Conservation (phyloP, 2,888 invertebrate genomes). For the Chymomyza procnemis region DNA sequence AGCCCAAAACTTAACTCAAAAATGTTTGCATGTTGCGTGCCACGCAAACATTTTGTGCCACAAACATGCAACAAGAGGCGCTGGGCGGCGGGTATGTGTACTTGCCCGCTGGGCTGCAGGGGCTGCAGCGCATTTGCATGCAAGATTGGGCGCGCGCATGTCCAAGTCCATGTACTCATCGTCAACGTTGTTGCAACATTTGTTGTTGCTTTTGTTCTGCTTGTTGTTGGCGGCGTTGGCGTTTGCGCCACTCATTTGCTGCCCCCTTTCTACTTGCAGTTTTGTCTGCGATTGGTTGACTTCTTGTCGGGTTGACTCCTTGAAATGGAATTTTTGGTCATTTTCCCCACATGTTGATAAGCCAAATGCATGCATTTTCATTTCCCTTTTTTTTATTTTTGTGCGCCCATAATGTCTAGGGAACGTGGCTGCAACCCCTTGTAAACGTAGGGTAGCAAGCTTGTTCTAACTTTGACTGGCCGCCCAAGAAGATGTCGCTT, state of each 20-base stretch:
- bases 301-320: slow-evolving; percentile 26
- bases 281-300: slow-evolving; percentile 45
- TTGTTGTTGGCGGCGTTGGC: neutral
- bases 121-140: slow-evolving; percentile 59
- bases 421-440: neutral
- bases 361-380: slow-evolving; percentile 58
- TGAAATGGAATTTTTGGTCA: slow-evolving; percentile 46
- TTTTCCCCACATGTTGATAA: slow-evolving; percentile 66
- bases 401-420: neutral
- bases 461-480: neutral
- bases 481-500: slow-evolving; percentile 11
- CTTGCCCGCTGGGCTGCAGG: neutral
- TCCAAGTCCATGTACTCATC: slow-evolving; percentile 51
- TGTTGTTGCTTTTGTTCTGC: slow-evolving; percentile 12
- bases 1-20: slow-evolving; percentile 58
- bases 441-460: neutral
- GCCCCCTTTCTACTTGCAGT: slow-evolving; percentile 18
- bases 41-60: slow-evolving; percentile 73
- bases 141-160: slow-evolving; percentile 71
- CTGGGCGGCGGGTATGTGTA: neutral
- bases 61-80: slow-evolving; percentile 22
- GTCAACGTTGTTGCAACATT: slow-evolving; percentile 10
- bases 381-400: neutral
- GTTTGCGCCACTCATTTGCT: neutral
- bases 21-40: slow-evolving; percentile 78